Base-by-base conservation (phyloP, 2,888 invertebrate species). In the Zygogramma bicolorata region DNA sequence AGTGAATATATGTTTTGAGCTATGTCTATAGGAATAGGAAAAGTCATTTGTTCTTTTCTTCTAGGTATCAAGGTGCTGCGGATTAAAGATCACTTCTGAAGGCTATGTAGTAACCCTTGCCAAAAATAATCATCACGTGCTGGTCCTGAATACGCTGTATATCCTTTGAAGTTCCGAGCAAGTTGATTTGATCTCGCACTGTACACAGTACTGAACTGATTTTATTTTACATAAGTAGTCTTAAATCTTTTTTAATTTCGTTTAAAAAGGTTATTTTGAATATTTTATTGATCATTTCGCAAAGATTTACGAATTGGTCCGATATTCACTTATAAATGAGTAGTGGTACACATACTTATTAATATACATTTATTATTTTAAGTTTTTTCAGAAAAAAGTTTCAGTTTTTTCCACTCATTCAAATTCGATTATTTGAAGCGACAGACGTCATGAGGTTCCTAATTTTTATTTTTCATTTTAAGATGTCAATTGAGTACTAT, bases 81-180 rank as follows among this genome's bases (percentile, higher is more conserved):
- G 98, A 77, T 90, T 98, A 85, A 98, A 98, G 90, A 97, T 98
- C 84, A 98, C 98, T 70, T 95, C 96, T 20, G 97, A 98, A 88
- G 98, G 98, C 81, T 97, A 96, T 88, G 95, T 98, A 83, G 96
- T 97, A 81, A 97, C 98, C 79, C 89, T 98, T 89, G 98, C 98
- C 87, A 98, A 98, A 91, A 98, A 98, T 90, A 98, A 98, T 90
- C 98, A 98, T 89, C 97, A 98, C 89, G 98, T 98, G 85, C 93
- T 98, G 88, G 96, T 98, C 87, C 92, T 98, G 88, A 95, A 96
- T 90, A 96, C 96, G 83, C 92, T 96, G 86, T 96, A 96, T 90
- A 95, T 96, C 91, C 92, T 94, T 89, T 95, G 94, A 93, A 92
- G 88, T 88, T 87, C 82, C 81, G 83, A 81, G 84, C 85, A 85